These are phyloP conservation scores for Pica pica DNA, from an alignment of 2,113 vertebrate genomes.

Conservation along the genomic window DNA sequence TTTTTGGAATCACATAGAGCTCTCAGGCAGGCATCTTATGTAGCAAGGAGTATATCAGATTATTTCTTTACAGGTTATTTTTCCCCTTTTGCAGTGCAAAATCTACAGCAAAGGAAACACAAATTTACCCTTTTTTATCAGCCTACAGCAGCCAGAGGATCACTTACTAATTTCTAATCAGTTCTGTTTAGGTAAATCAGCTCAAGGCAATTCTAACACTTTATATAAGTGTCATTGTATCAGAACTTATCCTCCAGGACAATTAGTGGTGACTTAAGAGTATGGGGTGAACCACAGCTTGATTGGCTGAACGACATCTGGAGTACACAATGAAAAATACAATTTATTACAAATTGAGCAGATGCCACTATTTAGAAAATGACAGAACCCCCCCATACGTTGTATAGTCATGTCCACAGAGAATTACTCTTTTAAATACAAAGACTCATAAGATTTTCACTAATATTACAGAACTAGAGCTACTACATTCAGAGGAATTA, in stretches of 20 bases:
- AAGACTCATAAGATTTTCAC: not conserved
- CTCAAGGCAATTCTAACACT: not conserved
- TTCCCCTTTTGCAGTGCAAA: not conserved
- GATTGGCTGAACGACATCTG: not conserved
- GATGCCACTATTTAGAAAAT: not conserved
- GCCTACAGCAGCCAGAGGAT: not conserved
- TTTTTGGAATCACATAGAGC: accelerated
- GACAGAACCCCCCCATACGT: not conserved
- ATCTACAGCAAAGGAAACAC: not conserved
- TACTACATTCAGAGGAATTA: not conserved
- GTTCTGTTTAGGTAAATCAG: not conserved
- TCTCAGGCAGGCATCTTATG: not conserved
- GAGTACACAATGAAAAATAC: not conserved
- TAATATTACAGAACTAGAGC: not conserved
- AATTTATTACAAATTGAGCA: not conserved
- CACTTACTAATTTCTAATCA: not conserved
- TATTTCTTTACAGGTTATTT: not conserved
- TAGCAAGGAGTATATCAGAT: not conserved
- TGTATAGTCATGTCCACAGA: not conserved
- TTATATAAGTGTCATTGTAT: not conserved
- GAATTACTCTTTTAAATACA: not conserved
- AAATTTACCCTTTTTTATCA: not conserved
- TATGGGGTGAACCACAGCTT: not conserved
- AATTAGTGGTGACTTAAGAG: not conserved
- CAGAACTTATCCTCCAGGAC: not conserved